These are phyloP conservation scores for Catocala nupta DNA, from an alignment of 2,888 invertebrate species.

Conservation along the genomic window DNA sequence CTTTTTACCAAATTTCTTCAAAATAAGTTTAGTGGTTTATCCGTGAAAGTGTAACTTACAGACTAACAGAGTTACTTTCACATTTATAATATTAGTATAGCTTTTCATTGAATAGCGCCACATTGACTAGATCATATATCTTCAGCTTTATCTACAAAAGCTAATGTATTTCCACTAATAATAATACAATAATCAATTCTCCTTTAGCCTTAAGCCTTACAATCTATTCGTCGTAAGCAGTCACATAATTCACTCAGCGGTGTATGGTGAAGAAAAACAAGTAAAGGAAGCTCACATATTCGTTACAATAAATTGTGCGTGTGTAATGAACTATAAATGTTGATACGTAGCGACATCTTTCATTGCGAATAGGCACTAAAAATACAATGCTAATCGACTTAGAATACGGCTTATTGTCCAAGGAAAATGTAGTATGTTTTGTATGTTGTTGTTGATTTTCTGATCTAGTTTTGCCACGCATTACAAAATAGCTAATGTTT, in stretches of 20 bases:
- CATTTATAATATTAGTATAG: no score
- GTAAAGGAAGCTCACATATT: slow-evolving; percentile 5
- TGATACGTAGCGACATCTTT: slow-evolving; percentile 19
- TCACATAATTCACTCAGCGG: slow-evolving; percentile 11
- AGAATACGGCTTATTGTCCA: no score
- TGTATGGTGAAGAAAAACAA: slow-evolving; percentile 9
- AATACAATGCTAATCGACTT: background rate
- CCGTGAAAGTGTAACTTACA: no score
- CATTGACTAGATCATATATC: no score
- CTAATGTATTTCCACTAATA: background rate
- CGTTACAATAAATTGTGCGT: slow-evolving; percentile 14
- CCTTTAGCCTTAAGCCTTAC: background rate
- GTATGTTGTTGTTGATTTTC: no score
- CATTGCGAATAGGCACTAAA: slow-evolving; percentile 2
- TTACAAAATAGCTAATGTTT: no score
- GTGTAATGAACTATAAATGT: slow-evolving; percentile 19
- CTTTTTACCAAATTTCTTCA: no score
- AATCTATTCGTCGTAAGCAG: background rate
- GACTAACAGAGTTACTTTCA: no score
- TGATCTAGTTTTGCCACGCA: no score
- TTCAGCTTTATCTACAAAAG: slow-evolving; percentile 5
- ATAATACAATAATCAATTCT: background rate
- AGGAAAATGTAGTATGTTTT: no score
- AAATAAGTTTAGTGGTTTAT: no score
- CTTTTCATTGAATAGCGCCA: no score